Percentiles rank a stretch among this genome's conserved stretches.
phyloP scores from a whole-genome alignment of 2,888 invertebrate genomes.

The Microdon myrmicae region DNA sequence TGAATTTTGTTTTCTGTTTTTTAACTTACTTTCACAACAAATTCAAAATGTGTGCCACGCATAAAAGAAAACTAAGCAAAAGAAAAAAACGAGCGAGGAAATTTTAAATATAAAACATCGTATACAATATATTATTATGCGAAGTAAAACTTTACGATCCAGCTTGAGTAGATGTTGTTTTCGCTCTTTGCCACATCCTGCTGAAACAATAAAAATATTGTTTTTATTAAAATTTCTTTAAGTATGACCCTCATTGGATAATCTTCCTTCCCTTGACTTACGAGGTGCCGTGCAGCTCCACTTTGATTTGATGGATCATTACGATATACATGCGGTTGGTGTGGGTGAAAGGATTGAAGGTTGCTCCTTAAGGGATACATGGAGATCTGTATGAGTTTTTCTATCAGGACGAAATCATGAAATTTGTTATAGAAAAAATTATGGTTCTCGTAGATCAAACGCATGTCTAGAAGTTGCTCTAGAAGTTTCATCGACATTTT shows the following conservation, averaged over 20 bases:
- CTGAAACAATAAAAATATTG: slow-evolving; percentile 26
- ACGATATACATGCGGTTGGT: slow-evolving; percentile 4
- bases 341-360: too few relatives aligned
- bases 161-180: slow-evolving; percentile 26
- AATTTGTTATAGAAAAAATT: too few relatives aligned
- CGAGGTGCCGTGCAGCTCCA: too few relatives aligned
- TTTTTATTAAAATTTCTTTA: slow-evolving; percentile 18
- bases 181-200: slow-evolving; percentile 30
- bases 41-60: slow-evolving; percentile 24
- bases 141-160: slow-evolving; percentile 24
- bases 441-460: too few relatives aligned
- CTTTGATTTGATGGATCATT: too few relatives aligned
- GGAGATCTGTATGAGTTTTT: too few relatives aligned
- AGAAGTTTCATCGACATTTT: too few relatives aligned
- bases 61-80: slow-evolving; percentile 24
- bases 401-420: too few relatives aligned
- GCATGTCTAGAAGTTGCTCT: too few relatives aligned
- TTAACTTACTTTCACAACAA: too few relatives aligned
- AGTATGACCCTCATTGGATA: slow-evolving; percentile 7
- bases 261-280: neutral
- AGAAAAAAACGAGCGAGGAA: slow-evolving; percentile 3
- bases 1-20: neutral
- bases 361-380: too few relatives aligned
- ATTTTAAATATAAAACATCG: slow-evolving; percentile 9
- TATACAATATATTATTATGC: slow-evolving; percentile 12